Evolutionary conservation across 37 sponge, comb jelly and placozoan genomes (phyloP), one percentile per base, ranked within the genome.

Genomic region (Trichoplax adhaerens): DNA sequence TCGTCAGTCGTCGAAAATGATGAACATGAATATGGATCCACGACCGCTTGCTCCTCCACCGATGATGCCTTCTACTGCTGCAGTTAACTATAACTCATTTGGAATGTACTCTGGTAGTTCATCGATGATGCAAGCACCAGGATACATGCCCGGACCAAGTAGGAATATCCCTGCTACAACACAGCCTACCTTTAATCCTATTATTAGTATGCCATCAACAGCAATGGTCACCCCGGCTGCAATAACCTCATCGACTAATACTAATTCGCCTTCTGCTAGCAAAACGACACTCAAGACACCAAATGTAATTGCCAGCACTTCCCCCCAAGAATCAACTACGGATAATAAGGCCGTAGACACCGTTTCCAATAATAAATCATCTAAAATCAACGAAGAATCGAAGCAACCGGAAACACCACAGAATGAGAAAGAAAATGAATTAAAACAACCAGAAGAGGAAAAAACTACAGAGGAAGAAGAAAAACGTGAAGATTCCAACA

Each of bases 71-170:
- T 81, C 77, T 10, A 62, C 70, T 53, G 50, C 74, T 55, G 64
- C 67, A 61, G 62, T 68, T 50, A 80, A 57, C 6, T 83, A 78
- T 67, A 68, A 62, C 52, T 72, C 83, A 0, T 83, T 78, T 78
- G 81, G 76, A 3, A 64, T 84, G 72, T 77, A 77, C 2, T 84
- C 79, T 52, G 76, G 79, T 55, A 71, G 80, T 52, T 80, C 80
- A 51, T 76, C 81, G 10, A 12, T 76, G 52, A 75, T 79, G 81
- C 76, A 80, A 73, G 64, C 74, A n/a, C 57, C 5, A 53, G 53
- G 65, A 1, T 59, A 54, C 6, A 54, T 2, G 53, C 65, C 50
- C 62, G 68, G 48, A 62, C 67, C 48, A 74, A 6, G 47, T 54
- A 56, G 61, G 46, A 10, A 50, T 50, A 0, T 47, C 68, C 46